Percentiles rank a stretch among this genome's conserved stretches.
Evolutionary conservation across 2,797 vertebrate species (phyloP).

Genomic region (Sebastes hubbsi): DNA sequence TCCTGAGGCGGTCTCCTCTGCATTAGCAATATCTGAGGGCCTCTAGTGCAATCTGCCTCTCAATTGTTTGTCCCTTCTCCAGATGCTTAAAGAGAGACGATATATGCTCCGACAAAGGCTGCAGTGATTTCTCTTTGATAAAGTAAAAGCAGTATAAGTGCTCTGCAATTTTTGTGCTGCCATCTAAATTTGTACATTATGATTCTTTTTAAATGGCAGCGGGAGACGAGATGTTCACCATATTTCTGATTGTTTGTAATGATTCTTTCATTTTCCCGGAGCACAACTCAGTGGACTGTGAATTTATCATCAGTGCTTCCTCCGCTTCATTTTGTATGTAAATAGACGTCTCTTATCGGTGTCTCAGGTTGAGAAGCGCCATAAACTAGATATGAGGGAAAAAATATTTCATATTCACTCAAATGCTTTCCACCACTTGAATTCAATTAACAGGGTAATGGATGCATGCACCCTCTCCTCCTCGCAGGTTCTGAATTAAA

Average conservation of each 20-base stretch:
- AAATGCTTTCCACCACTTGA: constrained; percentile 39
- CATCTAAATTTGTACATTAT: neutral
- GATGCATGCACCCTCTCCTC: constrained; percentile 19
- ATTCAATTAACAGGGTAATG: constrained; percentile 58
- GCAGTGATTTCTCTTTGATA: neutral
- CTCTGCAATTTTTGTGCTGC: neutral
- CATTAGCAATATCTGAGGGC: constrained; percentile 22
- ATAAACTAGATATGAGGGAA: constrained; percentile 11
- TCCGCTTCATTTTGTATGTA: constrained; percentile 4
- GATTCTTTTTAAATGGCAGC: neutral
- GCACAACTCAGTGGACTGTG: neutral
- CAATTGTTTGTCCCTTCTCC: neutral
- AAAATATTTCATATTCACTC: constrained; percentile 15
- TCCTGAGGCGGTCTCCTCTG: constrained; percentile 48
- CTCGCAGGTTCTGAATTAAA: constrained; percentile 25
- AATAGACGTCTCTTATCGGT: constrained; percentile 24
- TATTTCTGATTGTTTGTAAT: constrained; percentile 7
- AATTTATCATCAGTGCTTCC: neutral
- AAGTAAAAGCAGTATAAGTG: neutral
- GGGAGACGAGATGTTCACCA: neutral
- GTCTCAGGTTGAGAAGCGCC: constrained; percentile 20
- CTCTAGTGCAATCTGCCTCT: constrained; percentile 4
- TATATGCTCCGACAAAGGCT: neutral
- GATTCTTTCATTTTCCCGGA: neutral
- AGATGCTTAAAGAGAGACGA: neutral